A percentile compares a stretch with the other conserved stretches of the same genome.
Evolutionary conservation across 2,888 invertebrate species (phyloP).

Genomic region (Sphaerophoria taeniata): DNA sequence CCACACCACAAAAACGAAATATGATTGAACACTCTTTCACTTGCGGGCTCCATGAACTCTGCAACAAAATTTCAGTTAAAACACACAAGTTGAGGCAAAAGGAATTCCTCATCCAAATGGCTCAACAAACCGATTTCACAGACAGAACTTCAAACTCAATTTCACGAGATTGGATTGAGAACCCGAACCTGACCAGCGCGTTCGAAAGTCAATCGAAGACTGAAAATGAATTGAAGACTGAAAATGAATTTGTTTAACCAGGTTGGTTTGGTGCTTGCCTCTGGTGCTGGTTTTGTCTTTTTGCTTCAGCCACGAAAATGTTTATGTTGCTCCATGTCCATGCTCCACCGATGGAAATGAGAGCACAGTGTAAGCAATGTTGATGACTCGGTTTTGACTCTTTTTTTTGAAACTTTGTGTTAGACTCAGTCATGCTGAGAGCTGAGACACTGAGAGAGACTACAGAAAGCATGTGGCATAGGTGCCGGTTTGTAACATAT

Average conservation of each 20-base stretch:
- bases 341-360: constrained; percentile 44
- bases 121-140: not conserved
- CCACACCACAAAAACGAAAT: constrained; percentile 24
- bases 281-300: too few species aligned
- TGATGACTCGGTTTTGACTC: too few species aligned
- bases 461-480: constrained; percentile 35
- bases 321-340: constrained; percentile 65
- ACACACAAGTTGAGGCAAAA: constrained; percentile 32
- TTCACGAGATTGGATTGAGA: constrained; percentile 33
- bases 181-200: constrained; percentile 64
- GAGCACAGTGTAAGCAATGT: constrained; percentile 5
- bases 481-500: constrained; percentile 48
- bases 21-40: constrained; percentile 22
- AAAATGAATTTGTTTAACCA: constrained; percentile 50
- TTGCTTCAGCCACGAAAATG: constrained; percentile 21
- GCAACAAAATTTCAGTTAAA: constrained; percentile 5
- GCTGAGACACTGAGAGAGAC: too few species aligned
- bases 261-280: constrained; percentile 30
- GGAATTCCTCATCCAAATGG: constrained; percentile 33
- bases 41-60: not conserved
- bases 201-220: constrained; percentile 70
- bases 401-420: too few species aligned
- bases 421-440: too few species aligned
- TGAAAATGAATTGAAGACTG: constrained; percentile 62
- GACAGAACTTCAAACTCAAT: constrained; percentile 18